A percentile compares a stretch with the other conserved stretches of the same genome.
These are phyloP conservation scores for Apis dorsata DNA, from an alignment of 1,140 invertebrate species.

Conservation along the genomic window DNA sequence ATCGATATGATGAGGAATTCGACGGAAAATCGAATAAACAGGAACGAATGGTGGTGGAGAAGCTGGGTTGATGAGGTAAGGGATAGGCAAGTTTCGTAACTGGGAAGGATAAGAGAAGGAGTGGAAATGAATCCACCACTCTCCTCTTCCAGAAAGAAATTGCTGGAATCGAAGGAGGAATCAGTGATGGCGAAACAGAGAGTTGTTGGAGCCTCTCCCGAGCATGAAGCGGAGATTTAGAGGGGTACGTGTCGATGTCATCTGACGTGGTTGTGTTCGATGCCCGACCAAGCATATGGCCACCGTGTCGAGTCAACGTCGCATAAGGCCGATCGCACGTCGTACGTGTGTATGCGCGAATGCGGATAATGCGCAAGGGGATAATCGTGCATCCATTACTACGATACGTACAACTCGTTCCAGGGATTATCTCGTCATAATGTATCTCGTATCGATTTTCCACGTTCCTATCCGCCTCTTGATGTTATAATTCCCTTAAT, in stretches of 20 bases:
- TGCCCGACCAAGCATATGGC: slow-evolving; percentile 35
- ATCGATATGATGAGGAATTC: slow-evolving; percentile 10
- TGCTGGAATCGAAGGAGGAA: too few relatives aligned
- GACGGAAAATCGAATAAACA: slow-evolving; percentile 30
- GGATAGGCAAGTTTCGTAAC: not conserved
- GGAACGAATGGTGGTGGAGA: too few relatives aligned
- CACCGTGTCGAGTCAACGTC: slow-evolving; percentile 27
- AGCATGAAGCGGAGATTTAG: slow-evolving; percentile 29
- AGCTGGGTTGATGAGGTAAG: not conserved
- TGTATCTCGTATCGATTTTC: not conserved
- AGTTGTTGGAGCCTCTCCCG: not conserved
- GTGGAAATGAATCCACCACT: too few relatives aligned
- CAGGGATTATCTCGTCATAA: not conserved
- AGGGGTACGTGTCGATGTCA: slow-evolving; percentile 36
- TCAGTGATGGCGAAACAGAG: slow-evolving; percentile 5
- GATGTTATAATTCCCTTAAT: not conserved
- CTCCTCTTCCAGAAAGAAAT: too few relatives aligned
- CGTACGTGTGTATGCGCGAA: not conserved
- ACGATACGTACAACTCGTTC: not conserved
- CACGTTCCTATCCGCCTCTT: not conserved
- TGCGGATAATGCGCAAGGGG: not conserved
- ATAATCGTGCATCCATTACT: slow-evolving; percentile 3
- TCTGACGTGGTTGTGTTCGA: slow-evolving; percentile 1
- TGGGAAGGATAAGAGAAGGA: too few relatives aligned
- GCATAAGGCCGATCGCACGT: slow-evolving; percentile 22